Evolutionary conservation across 1,140 invertebrate species (phyloP), one percentile per base, ranked within the genome.

Genomic region (Agrypnia vestita): DNA sequence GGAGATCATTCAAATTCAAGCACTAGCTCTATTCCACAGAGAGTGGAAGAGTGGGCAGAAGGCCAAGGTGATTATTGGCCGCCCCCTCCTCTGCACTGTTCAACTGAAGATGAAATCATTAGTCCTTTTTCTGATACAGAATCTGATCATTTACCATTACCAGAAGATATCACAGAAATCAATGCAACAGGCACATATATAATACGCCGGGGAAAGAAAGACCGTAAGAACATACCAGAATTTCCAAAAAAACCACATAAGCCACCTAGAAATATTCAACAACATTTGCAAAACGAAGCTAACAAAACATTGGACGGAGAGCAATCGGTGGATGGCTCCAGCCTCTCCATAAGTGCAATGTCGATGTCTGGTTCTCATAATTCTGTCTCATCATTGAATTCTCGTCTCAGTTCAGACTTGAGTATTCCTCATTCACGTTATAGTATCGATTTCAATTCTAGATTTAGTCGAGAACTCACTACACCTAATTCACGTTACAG

Each of bases 101-200:
- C 91, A 0, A 92, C 93, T 13, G 91, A 93, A 84, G 92, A 93
- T 81, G 92, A 92, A 80, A 85, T 93, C 0, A 89, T 92, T 0
- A 94, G 93, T 0, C 93, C 93, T 0, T 92, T 92, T 80, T 94
- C 93, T 3, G 93, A 94, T 83, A 85, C 84, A 4, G 88, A 89
- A 67, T 91, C 91, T 80, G 88, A 93, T 85, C 84, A 91, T 85
- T 82, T 90, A 87, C 84, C 90, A 84, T 71, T 92, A 85, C 79
- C 90, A 85, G 84, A 88, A 55, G 84, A 87, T 17, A 83, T 88
- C 83, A 84, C 92, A 78, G 92, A 93, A 80, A 84, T 93, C 4
- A 91, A 91, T 19, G 92, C 91, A 46, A 90, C 88, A 55, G 93
- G 93, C n/a, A 95, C 94, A 10, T 95, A 94, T 84, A 92, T 95